Evolutionary conservation across 2,888 invertebrate species (phyloP), one percentile per base, ranked within the genome.

Genomic region (Seira musarum): DNA sequence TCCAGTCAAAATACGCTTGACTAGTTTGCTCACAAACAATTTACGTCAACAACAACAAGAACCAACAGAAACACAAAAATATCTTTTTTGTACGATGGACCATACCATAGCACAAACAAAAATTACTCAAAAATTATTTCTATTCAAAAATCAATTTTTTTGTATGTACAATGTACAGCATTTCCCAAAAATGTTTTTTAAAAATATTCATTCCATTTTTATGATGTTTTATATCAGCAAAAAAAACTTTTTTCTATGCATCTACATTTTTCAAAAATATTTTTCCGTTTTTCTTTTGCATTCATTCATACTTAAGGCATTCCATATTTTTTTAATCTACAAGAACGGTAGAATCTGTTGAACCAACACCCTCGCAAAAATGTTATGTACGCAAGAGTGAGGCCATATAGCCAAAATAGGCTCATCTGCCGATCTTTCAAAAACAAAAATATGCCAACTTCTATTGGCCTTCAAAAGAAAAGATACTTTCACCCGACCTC

Each of bases 1-100:
- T 79, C 74, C 78, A 73, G 81, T 79, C 81, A 83, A 80, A 83
- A 82, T 57, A 63, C 67, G 61, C 64, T 72, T 79, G 78, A 78
- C 78, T 78, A 78, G 78, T 79, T 40, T 67, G 69, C 79, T 79
- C 79, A 72, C 79, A 73, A 73, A 72, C 40, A 40, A 8, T 40
- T 8, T 40, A 40, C 40, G 13, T 40, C 40, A 40, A 40, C 40
- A 40, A n/a, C n/a, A n/a, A n/a, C n/a, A n/a, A n/a, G n/a, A n/a
- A n/a, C n/a, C n/a, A n/a, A n/a, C n/a, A n/a, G n/a, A n/a, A n/a
- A n/a, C 77, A 70, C 69, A 30, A 70, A 77, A 25, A 76, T 60
- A 75, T 35, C 19, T 63, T 35, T 35, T 67, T n/a, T n/a, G n/a
- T n/a, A n/a, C n/a, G n/a, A n/a, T n/a, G n/a, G n/a, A n/a, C n/a